Conservation (phyloP, 2,113 vertebrate species). For the Seriola dumerili region DNA sequence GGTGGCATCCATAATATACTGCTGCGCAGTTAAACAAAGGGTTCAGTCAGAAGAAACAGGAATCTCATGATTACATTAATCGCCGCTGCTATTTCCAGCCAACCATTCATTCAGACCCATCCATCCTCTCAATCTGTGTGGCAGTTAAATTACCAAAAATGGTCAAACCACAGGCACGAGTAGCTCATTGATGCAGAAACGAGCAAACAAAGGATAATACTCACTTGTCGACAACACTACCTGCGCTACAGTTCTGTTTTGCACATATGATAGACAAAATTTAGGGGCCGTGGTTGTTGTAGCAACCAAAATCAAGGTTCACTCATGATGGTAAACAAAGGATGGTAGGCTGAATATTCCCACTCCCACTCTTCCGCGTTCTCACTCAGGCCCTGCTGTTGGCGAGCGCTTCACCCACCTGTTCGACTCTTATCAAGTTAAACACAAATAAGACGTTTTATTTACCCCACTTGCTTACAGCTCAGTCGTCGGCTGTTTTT, state of each 20-base stretch:
- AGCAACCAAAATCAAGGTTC: constrained; percentile 54
- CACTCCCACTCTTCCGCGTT: constrained; percentile 78
- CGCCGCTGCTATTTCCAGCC: constrained; percentile 7
- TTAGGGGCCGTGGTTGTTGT: constrained; percentile 30
- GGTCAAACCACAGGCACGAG: constrained; percentile 60
- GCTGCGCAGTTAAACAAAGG: constrained; percentile 58
- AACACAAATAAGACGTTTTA: constrained; percentile 25
- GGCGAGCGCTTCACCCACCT: constrained; percentile 25
- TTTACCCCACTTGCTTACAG: constrained; percentile 53
- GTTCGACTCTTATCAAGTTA: neutral
- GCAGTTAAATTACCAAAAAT: constrained; percentile 69
- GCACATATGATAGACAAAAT: neutral
- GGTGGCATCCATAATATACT: constrained; percentile 52
- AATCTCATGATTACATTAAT: neutral
- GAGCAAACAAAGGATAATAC: constrained; percentile 32
- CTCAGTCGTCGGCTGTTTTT: constrained; percentile 37
- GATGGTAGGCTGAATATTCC: constrained; percentile 61
- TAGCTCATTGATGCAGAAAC: constrained; percentile 42
- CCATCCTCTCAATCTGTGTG: constrained; percentile 24
- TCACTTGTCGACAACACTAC: constrained; percentile 38
- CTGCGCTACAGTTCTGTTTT: neutral
- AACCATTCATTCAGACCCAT: constrained; percentile 41
- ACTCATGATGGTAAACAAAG: constrained; percentile 80
- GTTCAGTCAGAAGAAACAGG: neutral
- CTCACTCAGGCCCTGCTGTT: constrained; percentile 50